A percentile compares a stretch with the other conserved stretches of the same genome.
Evolutionary conservation across 2,797 vertebrate genomes (phyloP).

Genomic region (Fratercula arctica): DNA sequence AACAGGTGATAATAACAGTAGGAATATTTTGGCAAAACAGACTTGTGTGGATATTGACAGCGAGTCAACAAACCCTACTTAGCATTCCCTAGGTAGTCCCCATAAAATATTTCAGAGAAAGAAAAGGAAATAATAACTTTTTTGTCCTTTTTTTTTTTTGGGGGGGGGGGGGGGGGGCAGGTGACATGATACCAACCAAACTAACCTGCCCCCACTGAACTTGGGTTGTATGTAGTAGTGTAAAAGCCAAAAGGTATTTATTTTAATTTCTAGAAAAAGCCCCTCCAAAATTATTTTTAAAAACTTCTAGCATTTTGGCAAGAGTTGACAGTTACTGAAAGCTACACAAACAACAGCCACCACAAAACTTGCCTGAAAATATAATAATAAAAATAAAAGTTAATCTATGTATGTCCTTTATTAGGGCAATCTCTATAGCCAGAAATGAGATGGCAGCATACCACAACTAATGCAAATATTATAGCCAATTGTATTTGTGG

Average conservation of each 20-base stretch:
- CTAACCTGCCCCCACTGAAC: neutral
- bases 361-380: neutral
- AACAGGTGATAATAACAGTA: neutral
- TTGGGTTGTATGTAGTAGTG: neutral
- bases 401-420: neutral
- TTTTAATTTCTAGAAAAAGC: neutral
- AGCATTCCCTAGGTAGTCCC: neutral
- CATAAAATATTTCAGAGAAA: neutral
- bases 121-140: neutral
- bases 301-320: neutral
- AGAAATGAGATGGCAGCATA: neutral
- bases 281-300: neutral
- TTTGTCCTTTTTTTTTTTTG: neutral
- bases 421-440: neutral
- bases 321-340: neutral
- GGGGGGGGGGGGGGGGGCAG: accelerated
- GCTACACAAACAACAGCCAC: neutral
- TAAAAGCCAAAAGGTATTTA: neutral
- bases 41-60: neutral
- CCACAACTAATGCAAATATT: neutral
- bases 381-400: neutral
- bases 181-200: neutral
- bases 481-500: neutral
- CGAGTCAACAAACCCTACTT: neutral
- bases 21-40: neutral